These are phyloP conservation scores for Conus betulinus DNA, from an alignment of 1,140 invertebrate genomes.

Conservation along the genomic window DNA sequence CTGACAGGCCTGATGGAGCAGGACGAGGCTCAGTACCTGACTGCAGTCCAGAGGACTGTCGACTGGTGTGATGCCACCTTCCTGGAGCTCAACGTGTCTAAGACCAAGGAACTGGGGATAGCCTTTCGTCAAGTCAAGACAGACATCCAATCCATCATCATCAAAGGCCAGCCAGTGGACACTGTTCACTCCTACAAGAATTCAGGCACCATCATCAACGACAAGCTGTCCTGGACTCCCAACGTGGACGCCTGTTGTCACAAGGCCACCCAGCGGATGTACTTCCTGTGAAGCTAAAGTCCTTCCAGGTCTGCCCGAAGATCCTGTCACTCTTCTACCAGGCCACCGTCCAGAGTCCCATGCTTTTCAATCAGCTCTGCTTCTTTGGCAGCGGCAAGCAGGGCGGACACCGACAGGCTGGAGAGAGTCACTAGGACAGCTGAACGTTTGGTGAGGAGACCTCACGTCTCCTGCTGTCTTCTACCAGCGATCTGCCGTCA, in stretches of 20 bases:
- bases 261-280: no score
- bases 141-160: not conserved
- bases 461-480: not conserved
- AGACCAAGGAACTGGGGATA: not conserved
- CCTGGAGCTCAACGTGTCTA: not conserved
- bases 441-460: not conserved
- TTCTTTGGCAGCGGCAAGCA: no score
- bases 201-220: slow-evolving; percentile 1
- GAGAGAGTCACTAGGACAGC: no score
- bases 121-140: not conserved
- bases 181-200: not conserved
- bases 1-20: not conserved
- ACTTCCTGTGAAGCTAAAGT: no score
- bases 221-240: not conserved
- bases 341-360: no score
- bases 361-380: no score
- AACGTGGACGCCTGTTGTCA: not conserved
- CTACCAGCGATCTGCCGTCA: no score
- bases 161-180: not conserved
- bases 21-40: not conserved
- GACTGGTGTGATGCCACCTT: not conserved
- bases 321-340: no score
- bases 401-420: no score
- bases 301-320: no score
- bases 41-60: not conserved